These are phyloP conservation scores for Apodemia hepburni DNA, from an alignment of 2,888 invertebrate genomes.

Conservation along the genomic window DNA sequence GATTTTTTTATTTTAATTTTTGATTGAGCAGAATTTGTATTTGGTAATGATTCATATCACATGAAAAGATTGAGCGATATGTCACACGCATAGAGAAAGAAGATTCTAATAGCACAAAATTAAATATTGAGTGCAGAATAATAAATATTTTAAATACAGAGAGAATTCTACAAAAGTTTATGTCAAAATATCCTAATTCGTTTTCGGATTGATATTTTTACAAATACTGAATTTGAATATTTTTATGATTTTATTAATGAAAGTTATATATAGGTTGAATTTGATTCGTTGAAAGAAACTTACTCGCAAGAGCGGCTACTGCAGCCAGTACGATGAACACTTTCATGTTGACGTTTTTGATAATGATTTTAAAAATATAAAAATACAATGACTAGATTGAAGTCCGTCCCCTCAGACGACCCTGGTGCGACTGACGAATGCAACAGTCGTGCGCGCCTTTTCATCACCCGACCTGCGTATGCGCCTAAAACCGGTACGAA, in stretches of 20 bases:
- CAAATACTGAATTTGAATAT: no score
- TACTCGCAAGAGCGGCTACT: slow-evolving; percentile 69
- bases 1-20: no score
- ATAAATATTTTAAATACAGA: background rate
- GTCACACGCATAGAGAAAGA: no score
- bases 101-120: no score
- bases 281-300: slow-evolving; percentile 40
- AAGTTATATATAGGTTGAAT: background rate
- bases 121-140: background rate
- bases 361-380: slow-evolving; percentile 46
- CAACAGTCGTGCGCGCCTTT: slow-evolving; percentile 67
- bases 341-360: slow-evolving; percentile 72
- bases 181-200: no score
- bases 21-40: no score
- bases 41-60: no score
- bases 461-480: slow-evolving; percentile 63
- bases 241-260: no score
- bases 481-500: slow-evolving; percentile 66
- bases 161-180: no score
- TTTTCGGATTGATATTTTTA: no score
- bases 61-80: no score
- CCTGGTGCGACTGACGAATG: slow-evolving; percentile 68
- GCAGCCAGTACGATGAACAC: slow-evolving; percentile 74
- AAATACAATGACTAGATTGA: slow-evolving; percentile 71
- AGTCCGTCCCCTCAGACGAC: slow-evolving; percentile 68